Evolutionary conservation across 2,888 invertebrate genomes (phyloP).

Genomic region (Ischnus inquisitorius): DNA sequence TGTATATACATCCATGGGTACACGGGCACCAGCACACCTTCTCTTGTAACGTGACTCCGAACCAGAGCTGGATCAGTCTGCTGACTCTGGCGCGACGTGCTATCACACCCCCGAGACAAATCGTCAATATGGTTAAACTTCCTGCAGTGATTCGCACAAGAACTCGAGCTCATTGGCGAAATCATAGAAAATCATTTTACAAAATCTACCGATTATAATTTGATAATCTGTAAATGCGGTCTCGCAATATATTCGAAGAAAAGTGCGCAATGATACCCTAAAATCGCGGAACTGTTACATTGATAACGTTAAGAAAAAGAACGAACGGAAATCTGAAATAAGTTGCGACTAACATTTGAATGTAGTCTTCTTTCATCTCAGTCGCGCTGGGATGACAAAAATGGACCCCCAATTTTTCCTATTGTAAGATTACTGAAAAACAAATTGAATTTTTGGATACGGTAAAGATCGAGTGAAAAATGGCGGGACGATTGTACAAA

Average conservation of each 20-base stretch:
- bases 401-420: too few relatives aligned
- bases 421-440: too few relatives aligned
- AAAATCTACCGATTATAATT: too few relatives aligned
- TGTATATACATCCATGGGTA: background rate
- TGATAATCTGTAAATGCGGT: too few relatives aligned
- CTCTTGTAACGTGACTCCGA: conserved; percentile 50
- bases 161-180: conserved; percentile 36
- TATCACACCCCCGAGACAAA: conserved; percentile 60
- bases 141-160: conserved; percentile 26
- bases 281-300: too few relatives aligned
- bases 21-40: conserved; percentile 32
- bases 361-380: too few relatives aligned
- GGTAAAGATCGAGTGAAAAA: background rate
- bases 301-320: too few relatives aligned
- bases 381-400: too few relatives aligned
- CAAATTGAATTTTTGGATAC: background rate
- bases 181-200: background rate
- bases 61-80: conserved; percentile 60
- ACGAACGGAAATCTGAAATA: too few relatives aligned
- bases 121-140: conserved; percentile 31
- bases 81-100: conserved; percentile 64
- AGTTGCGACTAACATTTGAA: too few relatives aligned
- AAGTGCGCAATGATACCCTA: too few relatives aligned
- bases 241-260: too few relatives aligned
- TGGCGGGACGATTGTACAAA: background rate